These are phyloP conservation scores for Myzus persicae DNA, from an alignment of 1,140 invertebrate species.

Conservation along the genomic window DNA sequence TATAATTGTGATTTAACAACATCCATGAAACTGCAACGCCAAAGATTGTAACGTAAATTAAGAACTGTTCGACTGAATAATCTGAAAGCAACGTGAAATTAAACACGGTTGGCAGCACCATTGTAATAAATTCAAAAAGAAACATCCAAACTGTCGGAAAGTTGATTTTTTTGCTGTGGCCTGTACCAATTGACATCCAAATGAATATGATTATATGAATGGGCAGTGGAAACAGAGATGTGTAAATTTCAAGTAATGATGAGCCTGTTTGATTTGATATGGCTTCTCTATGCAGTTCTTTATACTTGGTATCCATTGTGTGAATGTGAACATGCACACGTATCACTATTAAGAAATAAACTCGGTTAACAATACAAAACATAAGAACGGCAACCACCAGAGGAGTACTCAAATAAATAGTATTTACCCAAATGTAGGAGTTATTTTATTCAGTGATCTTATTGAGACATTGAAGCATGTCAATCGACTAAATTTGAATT, in stretches of 20 bases:
- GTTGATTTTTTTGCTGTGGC: background rate
- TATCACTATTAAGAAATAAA: background rate
- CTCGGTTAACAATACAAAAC: background rate
- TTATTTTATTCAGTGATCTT: background rate
- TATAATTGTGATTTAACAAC: slow-evolving; percentile 43
- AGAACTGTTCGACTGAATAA: background rate
- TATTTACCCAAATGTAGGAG: background rate
- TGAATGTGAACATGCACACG: background rate
- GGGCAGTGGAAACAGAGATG: slow-evolving; percentile 33
- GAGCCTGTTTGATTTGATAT: slow-evolving; percentile 53
- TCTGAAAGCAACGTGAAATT: slow-evolving; percentile 36
- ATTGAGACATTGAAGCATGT: background rate
- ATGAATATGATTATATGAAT: slow-evolving; percentile 35
- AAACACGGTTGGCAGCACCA: slow-evolving; percentile 15
- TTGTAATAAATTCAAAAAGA: slow-evolving; percentile 20
- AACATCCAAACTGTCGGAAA: background rate
- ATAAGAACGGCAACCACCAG: background rate
- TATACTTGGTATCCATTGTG: slow-evolving; percentile 37
- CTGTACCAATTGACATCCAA: background rate
- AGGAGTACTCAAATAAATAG: background rate
- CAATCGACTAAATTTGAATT: background rate
- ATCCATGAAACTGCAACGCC: background rate
- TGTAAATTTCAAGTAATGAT: slow-evolving; percentile 34
- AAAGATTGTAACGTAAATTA: slow-evolving; percentile 15
- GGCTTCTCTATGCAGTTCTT: slow-evolving; percentile 49